Conservation (phyloP, 2,888 invertebrate genomes). For the Ernsta delagoae region DNA sequence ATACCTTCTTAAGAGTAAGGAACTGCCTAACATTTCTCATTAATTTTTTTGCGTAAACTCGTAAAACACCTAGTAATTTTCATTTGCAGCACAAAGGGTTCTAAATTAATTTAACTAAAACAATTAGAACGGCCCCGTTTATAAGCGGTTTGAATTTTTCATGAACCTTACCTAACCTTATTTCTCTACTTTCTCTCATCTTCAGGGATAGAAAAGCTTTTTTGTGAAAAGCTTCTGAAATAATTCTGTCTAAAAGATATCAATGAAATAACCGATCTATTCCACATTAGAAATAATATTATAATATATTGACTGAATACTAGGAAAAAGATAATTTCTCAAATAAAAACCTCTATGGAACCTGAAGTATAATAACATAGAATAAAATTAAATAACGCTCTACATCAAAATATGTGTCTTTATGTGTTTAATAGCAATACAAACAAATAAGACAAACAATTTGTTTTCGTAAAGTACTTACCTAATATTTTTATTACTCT, state of each 20-base stretch:
- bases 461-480: too few species aligned
- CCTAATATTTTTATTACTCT: too few species aligned
- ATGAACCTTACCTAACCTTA: slow-evolving; percentile 24
- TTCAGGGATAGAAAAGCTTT: background rate
- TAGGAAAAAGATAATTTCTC: background rate
- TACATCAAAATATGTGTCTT: too few species aligned
- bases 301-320: background rate
- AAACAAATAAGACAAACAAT: background rate
- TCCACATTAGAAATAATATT: background rate
- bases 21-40: slow-evolving; percentile 3
- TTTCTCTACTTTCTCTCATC: background rate
- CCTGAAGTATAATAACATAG: too few species aligned
- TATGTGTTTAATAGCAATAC: too few species aligned
- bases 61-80: slow-evolving; percentile 28
- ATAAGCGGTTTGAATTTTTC: slow-evolving; percentile 35
- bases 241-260: background rate
- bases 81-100: slow-evolving; percentile 26
- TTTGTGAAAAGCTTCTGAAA: background rate
- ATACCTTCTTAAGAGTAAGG: background rate
- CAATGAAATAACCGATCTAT: background rate
- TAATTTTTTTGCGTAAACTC: slow-evolving; percentile 6
- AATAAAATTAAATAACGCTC: too few species aligned
- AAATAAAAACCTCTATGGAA: too few species aligned
- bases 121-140: slow-evolving; percentile 26
- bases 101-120: slow-evolving; percentile 33